phyloP scores from a whole-genome alignment of 1,140 invertebrate species.

The Diorhabda carinulata region DNA sequence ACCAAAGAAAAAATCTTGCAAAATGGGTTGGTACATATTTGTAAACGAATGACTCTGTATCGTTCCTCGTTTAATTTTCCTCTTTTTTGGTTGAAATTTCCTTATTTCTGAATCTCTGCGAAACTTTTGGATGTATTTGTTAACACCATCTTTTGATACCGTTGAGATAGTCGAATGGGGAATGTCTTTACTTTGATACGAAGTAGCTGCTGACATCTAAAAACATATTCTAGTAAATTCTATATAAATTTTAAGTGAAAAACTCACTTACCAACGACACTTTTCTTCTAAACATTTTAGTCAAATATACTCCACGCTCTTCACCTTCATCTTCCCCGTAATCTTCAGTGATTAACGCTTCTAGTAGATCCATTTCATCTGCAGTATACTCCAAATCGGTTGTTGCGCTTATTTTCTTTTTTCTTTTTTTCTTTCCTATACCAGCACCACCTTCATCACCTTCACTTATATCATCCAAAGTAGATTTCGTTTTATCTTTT shows the following conservation, averaged over 20 bases:
- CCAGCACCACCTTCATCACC: constrained; percentile 5
- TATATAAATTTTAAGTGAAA: neutral
- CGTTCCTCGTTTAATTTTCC: constrained; percentile 49
- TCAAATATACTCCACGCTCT: constrained; percentile 26
- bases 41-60: constrained; percentile 55
- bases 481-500: neutral
- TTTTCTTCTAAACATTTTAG: constrained; percentile 30
- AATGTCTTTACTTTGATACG: constrained; percentile 32
- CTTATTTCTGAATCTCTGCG: constrained; percentile 37
- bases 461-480: constrained; percentile 8
- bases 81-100: constrained; percentile 41
- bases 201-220: constrained; percentile 35
- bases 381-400: neutral
- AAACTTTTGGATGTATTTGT: constrained; percentile 38
- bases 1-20: constrained; percentile 42
- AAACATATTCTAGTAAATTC: neutral
- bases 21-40: constrained; percentile 42
- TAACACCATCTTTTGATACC: constrained; percentile 15
- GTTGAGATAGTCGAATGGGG: constrained; percentile 10
- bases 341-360: neutral
- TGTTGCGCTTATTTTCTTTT: constrained; percentile 1
- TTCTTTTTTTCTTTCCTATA: constrained; percentile 17
- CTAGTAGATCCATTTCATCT: neutral
- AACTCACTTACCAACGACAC: constrained; percentile 25
- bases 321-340: neutral